Percentiles rank a stretch among this genome's conserved stretches.
Evolutionary conservation across 2,797 vertebrate species (phyloP).

Genomic region (Sebastes minor): DNA sequence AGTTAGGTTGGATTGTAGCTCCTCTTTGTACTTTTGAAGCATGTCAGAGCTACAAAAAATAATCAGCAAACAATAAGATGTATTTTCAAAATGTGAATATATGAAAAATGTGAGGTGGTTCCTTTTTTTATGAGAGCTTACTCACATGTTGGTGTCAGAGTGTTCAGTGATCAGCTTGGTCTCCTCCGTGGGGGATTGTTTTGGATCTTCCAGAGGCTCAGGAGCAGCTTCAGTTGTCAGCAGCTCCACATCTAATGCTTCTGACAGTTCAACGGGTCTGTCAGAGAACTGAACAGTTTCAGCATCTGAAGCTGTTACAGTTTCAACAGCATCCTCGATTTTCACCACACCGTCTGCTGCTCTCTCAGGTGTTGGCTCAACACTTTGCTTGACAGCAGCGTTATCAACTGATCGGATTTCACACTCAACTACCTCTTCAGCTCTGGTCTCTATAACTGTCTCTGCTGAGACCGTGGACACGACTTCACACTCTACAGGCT

Average conservation of each 20-base stretch:
- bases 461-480: not conserved
- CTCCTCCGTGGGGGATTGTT: conserved; percentile 13
- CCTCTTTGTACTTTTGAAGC: not conserved
- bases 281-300: not conserved
- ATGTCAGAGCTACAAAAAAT: conserved; percentile 27
- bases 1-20: not conserved
- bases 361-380: not conserved
- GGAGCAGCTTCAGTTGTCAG: not conserved
- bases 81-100: not conserved
- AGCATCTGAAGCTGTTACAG: conserved; percentile 1
- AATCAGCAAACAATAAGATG: not conserved
- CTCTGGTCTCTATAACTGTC: not conserved
- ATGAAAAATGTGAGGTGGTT: not conserved
- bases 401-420: conserved; percentile 5
- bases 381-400: conserved; percentile 7
- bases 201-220: conserved; percentile 18
- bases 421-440: not conserved
- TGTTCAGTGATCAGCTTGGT: not conserved
- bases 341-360: not conserved
- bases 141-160: conserved; percentile 40
- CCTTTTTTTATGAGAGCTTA: not conserved
- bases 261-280: conserved; percentile 26
- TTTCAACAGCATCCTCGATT: conserved; percentile 5
- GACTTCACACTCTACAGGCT: not conserved
- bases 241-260: conserved; percentile 26